These are phyloP conservation scores for Sebastes cheni DNA, from an alignment of 2,797 vertebrate species.

Conservation along the genomic window DNA sequence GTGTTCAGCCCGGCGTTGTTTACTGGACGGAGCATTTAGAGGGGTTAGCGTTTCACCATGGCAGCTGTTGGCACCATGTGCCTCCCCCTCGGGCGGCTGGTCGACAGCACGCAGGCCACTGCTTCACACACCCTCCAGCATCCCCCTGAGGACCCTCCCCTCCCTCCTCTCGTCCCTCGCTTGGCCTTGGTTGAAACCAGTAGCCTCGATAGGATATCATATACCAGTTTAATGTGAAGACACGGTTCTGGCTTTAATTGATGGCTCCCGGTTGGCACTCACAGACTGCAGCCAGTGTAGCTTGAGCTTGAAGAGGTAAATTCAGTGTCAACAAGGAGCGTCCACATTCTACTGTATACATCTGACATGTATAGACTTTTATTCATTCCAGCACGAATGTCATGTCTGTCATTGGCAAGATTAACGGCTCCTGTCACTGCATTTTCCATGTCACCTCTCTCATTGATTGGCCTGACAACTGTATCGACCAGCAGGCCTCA, in stretches of 20 bases:
- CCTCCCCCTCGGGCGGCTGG: slow-evolving; percentile 72
- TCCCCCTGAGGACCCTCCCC: slow-evolving; percentile 62
- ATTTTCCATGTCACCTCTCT: slow-evolving; percentile 46
- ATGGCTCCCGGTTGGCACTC: slow-evolving; percentile 37
- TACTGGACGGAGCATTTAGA: slow-evolving; percentile 75
- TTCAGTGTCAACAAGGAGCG: not conserved
- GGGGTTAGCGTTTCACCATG: slow-evolving; percentile 80
- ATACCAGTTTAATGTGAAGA: slow-evolving; percentile 66
- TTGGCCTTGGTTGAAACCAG: slow-evolving; percentile 64
- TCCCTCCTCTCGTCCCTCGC: slow-evolving; percentile 34
- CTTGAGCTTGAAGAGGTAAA: slow-evolving; percentile 8
- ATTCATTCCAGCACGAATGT: slow-evolving; percentile 17
- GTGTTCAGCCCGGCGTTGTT: slow-evolving; percentile 76
- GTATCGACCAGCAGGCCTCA: slow-evolving; percentile 14
- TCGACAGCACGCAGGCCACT: slow-evolving; percentile 76
- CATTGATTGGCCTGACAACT: slow-evolving; percentile 51
- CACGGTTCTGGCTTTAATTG: slow-evolving; percentile 59
- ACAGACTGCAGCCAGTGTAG: not conserved
- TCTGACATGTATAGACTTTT: slow-evolving; percentile 10
- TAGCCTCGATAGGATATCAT: slow-evolving; percentile 64
- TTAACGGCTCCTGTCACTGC: slow-evolving; percentile 47
- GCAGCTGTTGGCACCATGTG: slow-evolving; percentile 85
- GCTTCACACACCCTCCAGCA: slow-evolving; percentile 74
- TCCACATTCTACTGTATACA: not conserved
- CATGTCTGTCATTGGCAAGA: slow-evolving; percentile 56